phyloP scores from a whole-genome alignment of 2,888 invertebrate species.

The Perizoma flavofasciatum region DNA sequence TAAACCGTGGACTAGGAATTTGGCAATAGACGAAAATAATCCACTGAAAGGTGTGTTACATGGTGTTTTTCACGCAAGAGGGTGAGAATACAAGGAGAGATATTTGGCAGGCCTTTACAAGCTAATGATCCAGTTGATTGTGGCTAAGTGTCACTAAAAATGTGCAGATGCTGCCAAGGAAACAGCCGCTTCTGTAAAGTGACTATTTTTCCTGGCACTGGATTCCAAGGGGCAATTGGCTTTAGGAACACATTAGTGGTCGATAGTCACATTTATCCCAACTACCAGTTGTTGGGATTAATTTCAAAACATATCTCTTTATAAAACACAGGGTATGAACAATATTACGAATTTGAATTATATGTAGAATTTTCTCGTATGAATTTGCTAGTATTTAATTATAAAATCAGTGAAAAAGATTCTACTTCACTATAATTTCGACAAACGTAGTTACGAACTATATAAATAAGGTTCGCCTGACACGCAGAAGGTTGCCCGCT shows the following conservation, averaged over 20 bases:
- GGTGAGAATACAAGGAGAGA: conserved; percentile 77
- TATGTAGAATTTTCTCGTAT: too few species aligned
- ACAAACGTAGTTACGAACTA: too few species aligned
- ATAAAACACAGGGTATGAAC: too few species aligned
- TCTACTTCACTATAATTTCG: too few species aligned
- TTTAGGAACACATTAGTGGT: conserved; percentile 71
- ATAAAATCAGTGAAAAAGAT: too few species aligned
- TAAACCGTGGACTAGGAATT: conserved; percentile 46
- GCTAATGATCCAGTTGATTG: conserved; percentile 83
- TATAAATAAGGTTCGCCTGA: too few species aligned
- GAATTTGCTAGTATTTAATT: too few species aligned
- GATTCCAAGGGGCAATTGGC: conserved; percentile 78
- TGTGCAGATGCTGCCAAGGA: conserved; percentile 80
- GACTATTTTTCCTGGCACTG: conserved; percentile 80
- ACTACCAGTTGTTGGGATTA: conserved; percentile 5
- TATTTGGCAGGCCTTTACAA: conserved; percentile 81
- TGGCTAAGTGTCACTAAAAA: conserved; percentile 81
- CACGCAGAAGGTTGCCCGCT: too few species aligned
- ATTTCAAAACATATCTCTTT: not conserved
- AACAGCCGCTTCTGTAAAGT: conserved; percentile 76
- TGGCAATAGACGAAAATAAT: conserved; percentile 61
- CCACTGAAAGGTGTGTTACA: conserved; percentile 71
- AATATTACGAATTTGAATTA: too few species aligned
- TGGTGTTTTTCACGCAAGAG: conserved; percentile 70
- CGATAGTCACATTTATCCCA: conserved; percentile 52